Base-by-base conservation (phyloP, 2,797 vertebrate species). In the Malacoctenus gilli region DNA sequence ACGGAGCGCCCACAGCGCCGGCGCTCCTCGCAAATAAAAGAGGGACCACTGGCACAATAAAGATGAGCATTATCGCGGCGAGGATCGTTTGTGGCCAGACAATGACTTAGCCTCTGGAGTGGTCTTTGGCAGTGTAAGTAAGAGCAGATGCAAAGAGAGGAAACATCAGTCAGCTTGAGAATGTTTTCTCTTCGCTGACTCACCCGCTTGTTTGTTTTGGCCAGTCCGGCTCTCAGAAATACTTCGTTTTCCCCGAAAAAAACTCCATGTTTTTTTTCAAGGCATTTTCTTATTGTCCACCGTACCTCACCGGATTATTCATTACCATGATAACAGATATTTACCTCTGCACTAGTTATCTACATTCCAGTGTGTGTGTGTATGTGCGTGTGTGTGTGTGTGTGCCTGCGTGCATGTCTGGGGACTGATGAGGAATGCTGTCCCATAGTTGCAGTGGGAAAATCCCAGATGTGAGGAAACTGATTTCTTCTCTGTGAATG, bases 381-480 rank as follows among this genome's bases (percentile, higher is more conserved):
- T 25, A 8, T 25, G 23, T 25, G 23, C 8, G 23, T 25, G 23
- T 25, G 23, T 25, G 23, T 25, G 23, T 25, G 23, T 25, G 23
- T n/a, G n/a, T 32, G 30, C 35, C 49, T 65, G 55, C 52, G 59
- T 80, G 55, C 14, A 11, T 25, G 68, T 77, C 59, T 61, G 63
- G 67, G 78, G 80, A 85, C 82, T 77, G 74, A 78, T 85, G 72
- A 68, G 80, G 68, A 80, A 79, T 85, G 67, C 60, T 80, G 77
- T 68, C 82, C 79, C 58, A 39, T 64, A 52, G 66, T 76, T 82
- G 59, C 28, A 79, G 80, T 84, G 89, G 88, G 88, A 89, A 91
- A 89, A 86, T 87, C 82, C 89, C 88, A 84, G 83, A 90, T 87
- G 85, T 83, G 77, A 84, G 74, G 71, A 77, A 83, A 79, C 74